These are phyloP conservation scores for Probaryconus sp. DNA, from an alignment of 1,140 invertebrate species.

Conservation along the genomic window DNA sequence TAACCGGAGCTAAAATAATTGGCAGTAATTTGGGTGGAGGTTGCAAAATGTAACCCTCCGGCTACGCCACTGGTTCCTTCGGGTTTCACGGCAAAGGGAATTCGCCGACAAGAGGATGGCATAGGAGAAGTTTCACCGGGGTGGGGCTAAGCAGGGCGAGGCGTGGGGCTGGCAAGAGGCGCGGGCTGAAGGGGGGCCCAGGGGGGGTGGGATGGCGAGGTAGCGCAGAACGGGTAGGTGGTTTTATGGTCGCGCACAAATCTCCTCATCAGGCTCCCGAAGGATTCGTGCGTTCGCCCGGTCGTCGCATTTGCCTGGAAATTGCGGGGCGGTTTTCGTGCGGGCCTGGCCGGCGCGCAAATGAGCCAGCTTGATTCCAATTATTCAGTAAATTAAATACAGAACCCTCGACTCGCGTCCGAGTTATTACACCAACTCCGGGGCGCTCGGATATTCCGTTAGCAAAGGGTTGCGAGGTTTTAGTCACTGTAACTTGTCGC, in stretches of 20 bases:
- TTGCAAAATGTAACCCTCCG: constrained; percentile 7
- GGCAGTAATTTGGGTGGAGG: constrained; percentile 1
- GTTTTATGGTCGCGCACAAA: constrained; percentile 76
- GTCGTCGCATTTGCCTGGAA: constrained; percentile 60
- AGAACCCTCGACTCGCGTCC: constrained; percentile 67
- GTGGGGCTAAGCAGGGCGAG: constrained; percentile 11
- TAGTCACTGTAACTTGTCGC: constrained; percentile 59
- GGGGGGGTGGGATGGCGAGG: constrained; percentile 33
- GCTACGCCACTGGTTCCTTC: constrained; percentile 25
- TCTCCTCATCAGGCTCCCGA: constrained; percentile 76
- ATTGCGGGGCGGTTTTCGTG: constrained; percentile 64
- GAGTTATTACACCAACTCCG: constrained; percentile 59
- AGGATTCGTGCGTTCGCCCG: constrained; percentile 64
- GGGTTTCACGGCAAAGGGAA: constrained; percentile 29
- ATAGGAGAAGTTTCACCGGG: constrained; percentile 20
- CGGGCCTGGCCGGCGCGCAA: constrained; percentile 62
- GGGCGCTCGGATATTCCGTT: constrained; percentile 13
- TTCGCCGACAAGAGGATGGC: constrained; percentile 24
- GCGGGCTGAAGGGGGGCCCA: constrained; percentile 36
- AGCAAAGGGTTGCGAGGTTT: constrained; percentile 70
- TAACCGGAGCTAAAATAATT: background rate
- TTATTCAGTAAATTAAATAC: constrained; percentile 80
- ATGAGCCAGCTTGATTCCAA: constrained; percentile 78
- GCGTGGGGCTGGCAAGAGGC: constrained; percentile 9
- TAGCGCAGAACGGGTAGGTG: constrained; percentile 58